Percentiles rank a stretch among this genome's conserved stretches.
These are phyloP conservation scores for Centruroides sculpturatus DNA, from an alignment of 1,140 invertebrate species.

Conservation along the genomic window DNA sequence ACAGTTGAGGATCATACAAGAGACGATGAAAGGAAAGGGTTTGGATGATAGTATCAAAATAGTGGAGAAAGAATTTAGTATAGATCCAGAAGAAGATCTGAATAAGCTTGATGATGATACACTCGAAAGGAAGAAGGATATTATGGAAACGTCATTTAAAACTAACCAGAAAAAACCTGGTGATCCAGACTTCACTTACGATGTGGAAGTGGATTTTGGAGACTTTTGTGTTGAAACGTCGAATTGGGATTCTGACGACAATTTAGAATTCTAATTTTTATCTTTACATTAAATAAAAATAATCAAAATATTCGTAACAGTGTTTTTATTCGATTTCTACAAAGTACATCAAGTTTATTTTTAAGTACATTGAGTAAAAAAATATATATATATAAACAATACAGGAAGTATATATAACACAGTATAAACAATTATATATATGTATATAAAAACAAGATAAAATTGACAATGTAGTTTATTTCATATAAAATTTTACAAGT, in stretches of 20 bases:
- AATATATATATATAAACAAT: too few species aligned
- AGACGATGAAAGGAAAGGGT: slow-evolving; percentile 22
- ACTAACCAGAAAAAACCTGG: slow-evolving; percentile 30
- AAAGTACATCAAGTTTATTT: too few species aligned
- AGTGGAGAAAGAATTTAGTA: slow-evolving; percentile 21
- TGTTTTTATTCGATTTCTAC: too few species aligned
- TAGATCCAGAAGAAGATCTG: slow-evolving; percentile 35
- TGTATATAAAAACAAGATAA: too few species aligned
- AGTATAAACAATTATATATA: too few species aligned
- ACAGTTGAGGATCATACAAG: slow-evolving; percentile 18
- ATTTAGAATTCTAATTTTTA: neutral
- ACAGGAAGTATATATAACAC: too few species aligned
- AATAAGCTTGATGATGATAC: slow-evolving; percentile 31
- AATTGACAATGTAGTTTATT: too few species aligned
- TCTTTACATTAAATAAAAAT: too few species aligned
- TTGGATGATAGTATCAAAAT: slow-evolving; percentile 19
- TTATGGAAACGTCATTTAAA: slow-evolving; percentile 33
- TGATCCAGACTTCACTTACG: slow-evolving; percentile 34
- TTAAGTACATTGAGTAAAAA: too few species aligned
- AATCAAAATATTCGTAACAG: too few species aligned
- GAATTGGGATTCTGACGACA: slow-evolving; percentile 11
- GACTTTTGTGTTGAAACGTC: slow-evolving; percentile 5
- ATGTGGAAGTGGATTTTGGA: slow-evolving; percentile 29
- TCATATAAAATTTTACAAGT: too few species aligned
- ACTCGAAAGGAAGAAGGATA: slow-evolving; percentile 31